phyloP scores from a whole-genome alignment of 2,888 invertebrate species.

The Microplitis deprimator region DNA sequence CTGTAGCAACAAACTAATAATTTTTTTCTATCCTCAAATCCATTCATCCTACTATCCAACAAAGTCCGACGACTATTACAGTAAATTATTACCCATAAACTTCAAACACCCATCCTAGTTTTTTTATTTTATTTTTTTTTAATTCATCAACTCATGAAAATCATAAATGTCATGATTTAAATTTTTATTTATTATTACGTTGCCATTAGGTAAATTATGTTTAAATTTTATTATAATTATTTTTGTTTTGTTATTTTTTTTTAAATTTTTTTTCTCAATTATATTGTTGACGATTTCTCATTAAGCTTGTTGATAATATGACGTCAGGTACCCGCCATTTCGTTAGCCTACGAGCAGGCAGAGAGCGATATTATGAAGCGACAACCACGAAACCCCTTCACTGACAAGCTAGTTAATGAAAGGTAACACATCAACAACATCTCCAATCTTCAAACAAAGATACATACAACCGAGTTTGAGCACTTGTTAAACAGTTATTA shows the following conservation, averaged over 20 bases:
- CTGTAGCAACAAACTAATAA: not conserved
- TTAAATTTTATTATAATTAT: slow-evolving; percentile 4
- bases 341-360: slow-evolving; percentile 88
- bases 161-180: not conserved
- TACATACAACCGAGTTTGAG: slow-evolving; percentile 44
- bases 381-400: slow-evolving; percentile 85
- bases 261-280: slow-evolving; percentile 41
- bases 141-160: not conserved
- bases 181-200: slow-evolving; percentile 7
- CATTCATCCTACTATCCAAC: not conserved
- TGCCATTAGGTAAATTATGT: not conserved
- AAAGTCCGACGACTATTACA: not conserved
- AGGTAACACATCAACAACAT: slow-evolving; percentile 73
- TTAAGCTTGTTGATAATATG: slow-evolving; percentile 70
- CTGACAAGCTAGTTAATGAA: slow-evolving; percentile 89
- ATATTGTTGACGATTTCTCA: slow-evolving; percentile 56
- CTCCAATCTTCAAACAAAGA: slow-evolving; percentile 43
- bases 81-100: not conserved
- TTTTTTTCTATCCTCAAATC: not conserved
- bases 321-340: slow-evolving; percentile 83
- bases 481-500: slow-evolving; percentile 43
- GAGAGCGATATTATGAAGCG: slow-evolving; percentile 92
- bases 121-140: not conserved
- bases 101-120: not conserved
- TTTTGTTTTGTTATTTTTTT: slow-evolving; percentile 14